These are phyloP conservation scores for Bhutanitis thaidina DNA, from an alignment of 2,888 invertebrate genomes.

Conservation along the genomic window DNA sequence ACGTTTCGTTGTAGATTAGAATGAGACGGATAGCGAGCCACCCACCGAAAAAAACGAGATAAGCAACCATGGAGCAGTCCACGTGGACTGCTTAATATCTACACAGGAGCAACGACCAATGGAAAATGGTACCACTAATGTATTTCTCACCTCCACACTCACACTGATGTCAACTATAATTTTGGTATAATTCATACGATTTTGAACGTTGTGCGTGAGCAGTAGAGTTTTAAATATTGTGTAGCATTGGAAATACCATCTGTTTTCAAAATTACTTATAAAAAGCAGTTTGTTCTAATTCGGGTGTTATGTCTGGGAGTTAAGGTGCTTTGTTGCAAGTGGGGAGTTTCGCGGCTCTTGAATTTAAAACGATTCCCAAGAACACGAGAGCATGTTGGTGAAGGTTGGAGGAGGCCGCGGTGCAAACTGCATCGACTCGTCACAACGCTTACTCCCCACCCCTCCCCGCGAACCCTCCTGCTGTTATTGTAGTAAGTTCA, in stretches of 20 bases:
- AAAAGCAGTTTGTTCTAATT: conserved; percentile 46
- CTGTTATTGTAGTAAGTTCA: conserved; percentile 58
- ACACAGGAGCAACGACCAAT: conserved; percentile 80
- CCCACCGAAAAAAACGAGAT: conserved; percentile 76
- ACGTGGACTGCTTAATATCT: conserved; percentile 79
- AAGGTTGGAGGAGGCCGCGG: conserved; percentile 77
- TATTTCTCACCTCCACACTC: conserved; percentile 81
- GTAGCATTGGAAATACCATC: conserved; percentile 39
- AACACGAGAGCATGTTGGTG: conserved; percentile 77
- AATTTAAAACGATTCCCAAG: conserved; percentile 80
- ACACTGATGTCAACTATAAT: conserved; percentile 68
- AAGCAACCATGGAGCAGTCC: conserved; percentile 72
- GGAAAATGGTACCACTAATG: conserved; percentile 80
- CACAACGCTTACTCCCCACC: conserved; percentile 52
- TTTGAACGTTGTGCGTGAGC: conserved; percentile 50
- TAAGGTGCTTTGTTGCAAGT: conserved; percentile 52
- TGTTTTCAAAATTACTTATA: conserved; percentile 64
- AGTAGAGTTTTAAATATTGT: conserved; percentile 57
- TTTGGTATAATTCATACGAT: conserved; percentile 56
- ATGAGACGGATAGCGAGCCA: conserved; percentile 72
- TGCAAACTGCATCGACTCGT: conserved; percentile 78
- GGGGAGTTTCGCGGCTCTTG: conserved; percentile 70
- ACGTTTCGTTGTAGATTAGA: conserved; percentile 80
- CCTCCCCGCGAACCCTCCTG: conserved; percentile 32
- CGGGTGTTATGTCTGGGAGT: conserved; percentile 41